These are phyloP conservation scores for Salvelinus namaycush DNA, from an alignment of 2,113 vertebrate species.

Conservation along the genomic window DNA sequence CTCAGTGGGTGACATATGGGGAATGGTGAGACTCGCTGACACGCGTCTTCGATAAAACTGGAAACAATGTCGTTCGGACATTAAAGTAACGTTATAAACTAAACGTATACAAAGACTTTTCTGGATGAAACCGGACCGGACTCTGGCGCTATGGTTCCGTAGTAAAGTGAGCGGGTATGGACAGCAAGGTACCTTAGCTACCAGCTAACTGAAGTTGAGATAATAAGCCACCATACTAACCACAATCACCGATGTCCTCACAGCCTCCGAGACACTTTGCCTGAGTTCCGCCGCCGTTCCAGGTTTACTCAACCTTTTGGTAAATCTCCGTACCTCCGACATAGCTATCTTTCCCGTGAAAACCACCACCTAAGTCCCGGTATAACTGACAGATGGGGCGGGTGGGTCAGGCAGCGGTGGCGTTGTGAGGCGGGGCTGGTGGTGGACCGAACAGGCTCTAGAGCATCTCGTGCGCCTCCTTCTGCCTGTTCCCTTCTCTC, in stretches of 20 bases:
- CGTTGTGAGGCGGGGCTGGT: conserved; percentile 60
- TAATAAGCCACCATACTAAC: conserved; percentile 65
- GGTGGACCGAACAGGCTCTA: conserved; percentile 40
- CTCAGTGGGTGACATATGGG: too few relatives aligned
- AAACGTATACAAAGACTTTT: too few relatives aligned
- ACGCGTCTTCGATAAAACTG: too few relatives aligned
- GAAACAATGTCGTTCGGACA: too few relatives aligned
- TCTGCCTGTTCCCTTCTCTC: neutral
- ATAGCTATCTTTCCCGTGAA: conserved; percentile 51
- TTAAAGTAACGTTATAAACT: too few relatives aligned
- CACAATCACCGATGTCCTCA: conserved; percentile 80
- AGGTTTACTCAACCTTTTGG: conserved; percentile 88
- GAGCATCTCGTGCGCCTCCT: neutral
- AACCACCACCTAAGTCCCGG: conserved; percentile 27
- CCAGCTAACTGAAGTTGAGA: neutral
- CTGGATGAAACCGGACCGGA: too few relatives aligned
- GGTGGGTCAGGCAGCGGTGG: conserved; percentile 49
- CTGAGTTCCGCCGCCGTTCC: conserved; percentile 88
- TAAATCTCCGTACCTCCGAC: conserved; percentile 88
- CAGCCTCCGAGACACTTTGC: conserved; percentile 88
- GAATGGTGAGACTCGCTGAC: too few relatives aligned
- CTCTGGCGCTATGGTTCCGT: too few relatives aligned
- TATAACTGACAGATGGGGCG: conserved; percentile 59
- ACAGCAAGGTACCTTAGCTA: neutral
- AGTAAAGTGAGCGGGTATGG: too few relatives aligned